Evolutionary conservation across 2,797 vertebrate genomes (phyloP).

Genomic region (Thripadectes ignobilis): DNA sequence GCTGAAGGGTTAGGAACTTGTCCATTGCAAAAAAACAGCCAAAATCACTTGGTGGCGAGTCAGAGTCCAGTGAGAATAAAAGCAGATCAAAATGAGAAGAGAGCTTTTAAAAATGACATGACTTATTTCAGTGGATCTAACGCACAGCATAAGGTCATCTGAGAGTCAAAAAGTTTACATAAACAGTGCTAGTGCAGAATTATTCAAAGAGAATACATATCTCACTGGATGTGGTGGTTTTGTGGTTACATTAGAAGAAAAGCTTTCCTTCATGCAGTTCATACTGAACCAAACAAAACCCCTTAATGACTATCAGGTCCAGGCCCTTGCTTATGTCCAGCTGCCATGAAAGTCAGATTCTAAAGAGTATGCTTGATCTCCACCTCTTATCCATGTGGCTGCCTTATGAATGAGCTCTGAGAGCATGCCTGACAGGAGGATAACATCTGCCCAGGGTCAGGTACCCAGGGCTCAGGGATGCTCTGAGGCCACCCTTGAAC

Average conservation of each 20-base stretch:
- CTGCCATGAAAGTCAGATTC: not conserved
- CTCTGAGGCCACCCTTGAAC: not conserved
- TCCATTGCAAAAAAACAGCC: not conserved
- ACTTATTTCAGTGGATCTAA: not conserved
- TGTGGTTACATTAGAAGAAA: not conserved
- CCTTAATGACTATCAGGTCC: not conserved
- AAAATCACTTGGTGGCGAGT: not conserved
- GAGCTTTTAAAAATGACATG: not conserved
- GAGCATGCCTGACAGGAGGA: not conserved
- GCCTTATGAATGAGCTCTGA: not conserved
- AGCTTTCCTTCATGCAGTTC: not conserved
- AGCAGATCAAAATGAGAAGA: not conserved
- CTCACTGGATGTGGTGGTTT: not conserved
- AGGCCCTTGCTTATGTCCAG: not conserved
- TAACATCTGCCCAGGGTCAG: not conserved
- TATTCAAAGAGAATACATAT: accelerated
- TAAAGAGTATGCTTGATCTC: not conserved
- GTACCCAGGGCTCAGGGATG: not conserved
- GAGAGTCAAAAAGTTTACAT: not conserved
- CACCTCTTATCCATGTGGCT: not conserved
- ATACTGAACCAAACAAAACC: not conserved
- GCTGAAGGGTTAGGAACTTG: not conserved
- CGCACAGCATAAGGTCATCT: not conserved
- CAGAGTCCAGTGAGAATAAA: not conserved
- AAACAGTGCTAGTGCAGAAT: not conserved